A percentile compares a stretch with the other conserved stretches of the same genome.
Conservation (phyloP, 2,888 invertebrate genomes). For the Lydus trimaculatus region DNA sequence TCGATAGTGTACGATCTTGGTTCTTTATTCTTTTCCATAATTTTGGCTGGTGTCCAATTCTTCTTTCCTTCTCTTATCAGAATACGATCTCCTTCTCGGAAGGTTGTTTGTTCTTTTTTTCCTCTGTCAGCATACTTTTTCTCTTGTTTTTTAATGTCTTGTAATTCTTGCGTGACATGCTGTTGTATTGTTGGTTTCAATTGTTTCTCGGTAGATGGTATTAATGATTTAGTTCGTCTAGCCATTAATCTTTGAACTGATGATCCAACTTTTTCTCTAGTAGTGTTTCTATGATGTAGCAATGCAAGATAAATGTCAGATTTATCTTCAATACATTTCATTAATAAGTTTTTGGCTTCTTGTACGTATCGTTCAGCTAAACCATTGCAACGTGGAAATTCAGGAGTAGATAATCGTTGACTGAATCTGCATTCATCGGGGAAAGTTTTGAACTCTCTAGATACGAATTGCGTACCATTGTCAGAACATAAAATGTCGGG, state of each 20-base stretch:
- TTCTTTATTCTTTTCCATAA: too few relatives aligned
- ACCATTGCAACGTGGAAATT: background rate
- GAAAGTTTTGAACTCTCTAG: background rate
- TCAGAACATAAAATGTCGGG: background rate
- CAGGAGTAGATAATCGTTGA: background rate
- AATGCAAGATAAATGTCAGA: background rate
- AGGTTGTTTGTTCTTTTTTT: background rate
- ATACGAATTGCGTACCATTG: background rate
- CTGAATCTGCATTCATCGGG: background rate
- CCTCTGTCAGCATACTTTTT: background rate
- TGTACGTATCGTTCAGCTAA: background rate
- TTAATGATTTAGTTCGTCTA: background rate
- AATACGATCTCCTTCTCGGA: too few relatives aligned
- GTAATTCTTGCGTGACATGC: background rate
- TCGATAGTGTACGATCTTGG: too few relatives aligned
- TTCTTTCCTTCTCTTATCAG: too few relatives aligned
- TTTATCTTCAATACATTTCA: background rate
- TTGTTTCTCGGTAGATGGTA: background rate
- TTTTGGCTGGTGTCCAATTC: too few relatives aligned
- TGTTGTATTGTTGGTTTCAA: background rate
- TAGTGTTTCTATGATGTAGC: background rate
- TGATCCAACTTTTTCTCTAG: background rate
- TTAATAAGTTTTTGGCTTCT: background rate
- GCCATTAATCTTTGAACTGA: background rate
- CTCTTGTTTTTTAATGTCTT: background rate